Base-by-base conservation (phyloP, 2,113 vertebrate species). In the Mormyrus iriodes region DNA sequence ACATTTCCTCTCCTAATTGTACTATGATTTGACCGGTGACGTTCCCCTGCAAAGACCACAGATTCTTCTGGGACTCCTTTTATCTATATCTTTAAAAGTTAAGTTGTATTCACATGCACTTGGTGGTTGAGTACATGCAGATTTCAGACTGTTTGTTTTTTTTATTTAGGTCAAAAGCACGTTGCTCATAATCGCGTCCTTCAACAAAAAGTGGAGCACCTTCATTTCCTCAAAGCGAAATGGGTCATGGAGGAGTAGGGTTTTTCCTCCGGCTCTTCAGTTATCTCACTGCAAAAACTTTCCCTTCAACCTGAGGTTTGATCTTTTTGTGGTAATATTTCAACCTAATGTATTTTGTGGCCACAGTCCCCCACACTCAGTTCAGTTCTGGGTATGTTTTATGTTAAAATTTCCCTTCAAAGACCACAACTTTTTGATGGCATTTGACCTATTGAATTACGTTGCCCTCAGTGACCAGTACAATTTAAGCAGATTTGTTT, bases 81-180 rank as follows among this genome's bases (percentile, higher is more conserved):
- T n/a, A 51, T 31, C 6, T 85, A 51, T 27, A 27, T 48, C 52
- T 27, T 13, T 27, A 13, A 12, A 51, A 51, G 55, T 31, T 49
- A 69, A 27, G 12, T 19, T 17, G 39, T 49, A 51, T 46, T 85
- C n/a, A 85, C 44, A 85, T 69, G 73, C 27, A 86, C n/a, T 17
- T 27, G 15, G 44, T 4, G 44, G 27, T 31, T 27, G 24, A 49
- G n/a, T 19, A 53, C 27, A 27, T 86, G 15, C n/a, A 86, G n/a
- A 19, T 86, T 3, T 52, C n/a, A 15, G 8, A 19, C 48, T 21
- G 84, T 31, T 4, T 48, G 21, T 58, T 55, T 52, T 35, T 35
- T 24, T 35, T 82, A 73, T 88, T 83, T 82, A 88, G 88, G 88
- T 88, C 88, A 88, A 19, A 82, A 49, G 87, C 69, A 55, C 10